Evolutionary conservation across 2,888 invertebrate species (phyloP).

Genomic region (Drosophila limbata): DNA sequence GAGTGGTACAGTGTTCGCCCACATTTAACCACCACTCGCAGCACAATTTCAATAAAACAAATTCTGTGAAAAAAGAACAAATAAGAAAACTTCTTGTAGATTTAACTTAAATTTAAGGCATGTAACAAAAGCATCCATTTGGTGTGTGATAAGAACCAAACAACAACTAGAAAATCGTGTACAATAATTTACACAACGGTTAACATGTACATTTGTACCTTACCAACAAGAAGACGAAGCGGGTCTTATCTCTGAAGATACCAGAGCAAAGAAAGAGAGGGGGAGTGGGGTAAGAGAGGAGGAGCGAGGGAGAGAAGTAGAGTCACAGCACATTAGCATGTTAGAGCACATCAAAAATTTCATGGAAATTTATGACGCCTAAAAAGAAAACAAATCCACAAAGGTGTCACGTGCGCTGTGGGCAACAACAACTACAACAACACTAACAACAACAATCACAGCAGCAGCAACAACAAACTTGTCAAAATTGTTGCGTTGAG

Average conservation of each 20-base stretch:
- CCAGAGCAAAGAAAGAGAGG: constrained; percentile 12
- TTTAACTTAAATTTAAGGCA: constrained; percentile 15
- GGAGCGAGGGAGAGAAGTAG: background rate
- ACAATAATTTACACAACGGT: constrained; percentile 56
- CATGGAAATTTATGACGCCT: constrained; percentile 73
- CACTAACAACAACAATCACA: constrained; percentile 12
- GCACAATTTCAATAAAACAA: constrained; percentile 5
- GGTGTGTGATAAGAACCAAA: constrained; percentile 48
- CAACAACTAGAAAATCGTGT: constrained; percentile 42
- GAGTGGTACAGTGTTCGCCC: background rate
- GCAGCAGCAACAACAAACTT: constrained; percentile 50
- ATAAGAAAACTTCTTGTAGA: constrained; percentile 21
- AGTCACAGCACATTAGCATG: constrained; percentile 65
- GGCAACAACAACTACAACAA: constrained; percentile 25
- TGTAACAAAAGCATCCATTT: constrained; percentile 30
- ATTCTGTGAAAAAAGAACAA: constrained; percentile 1
- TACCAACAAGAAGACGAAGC: constrained; percentile 5
- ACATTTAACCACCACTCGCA: background rate
- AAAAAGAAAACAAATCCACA: constrained; percentile 45
- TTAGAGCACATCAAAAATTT: constrained; percentile 63
- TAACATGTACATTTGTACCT: constrained; percentile 33
- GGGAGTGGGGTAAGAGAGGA: background rate
- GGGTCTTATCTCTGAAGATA: constrained; percentile 47
- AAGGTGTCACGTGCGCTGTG: constrained; percentile 73
- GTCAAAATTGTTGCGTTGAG: constrained; percentile 71